Percentiles rank a stretch among this genome's conserved stretches.
phyloP scores from a whole-genome alignment of 2,888 invertebrate genomes.

The Drosophila monieri region DNA sequence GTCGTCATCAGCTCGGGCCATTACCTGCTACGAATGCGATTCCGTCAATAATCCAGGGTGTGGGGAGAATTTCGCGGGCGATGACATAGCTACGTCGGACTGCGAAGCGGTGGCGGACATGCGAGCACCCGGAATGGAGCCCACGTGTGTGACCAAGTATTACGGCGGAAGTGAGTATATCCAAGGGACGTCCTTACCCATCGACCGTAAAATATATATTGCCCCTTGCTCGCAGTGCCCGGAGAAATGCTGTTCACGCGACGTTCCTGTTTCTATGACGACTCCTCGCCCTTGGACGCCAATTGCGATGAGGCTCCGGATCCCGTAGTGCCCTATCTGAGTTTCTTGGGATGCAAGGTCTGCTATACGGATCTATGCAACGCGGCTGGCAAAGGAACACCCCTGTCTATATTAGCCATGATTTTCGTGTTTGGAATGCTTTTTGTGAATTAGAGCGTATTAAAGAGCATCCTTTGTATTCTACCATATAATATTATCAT shows the following conservation, averaged over 20 bases:
- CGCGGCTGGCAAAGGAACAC: constrained; percentile 6
- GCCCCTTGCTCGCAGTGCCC: constrained; percentile 22
- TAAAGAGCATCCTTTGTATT: neutral
- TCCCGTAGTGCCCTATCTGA: constrained; percentile 60
- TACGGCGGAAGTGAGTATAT: constrained; percentile 71
- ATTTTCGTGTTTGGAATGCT: constrained; percentile 6
- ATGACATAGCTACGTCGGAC: constrained; percentile 72
- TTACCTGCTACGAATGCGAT: constrained; percentile 82
- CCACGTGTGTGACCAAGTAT: constrained; percentile 79
- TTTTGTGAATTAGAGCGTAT: neutral
- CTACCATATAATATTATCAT: neutral
- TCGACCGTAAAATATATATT: neutral
- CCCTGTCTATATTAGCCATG: neutral
- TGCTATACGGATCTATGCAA: constrained; percentile 74
- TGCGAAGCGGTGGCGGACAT: constrained; percentile 74
- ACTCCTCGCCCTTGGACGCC: constrained; percentile 45
- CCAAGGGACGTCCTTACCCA: neutral
- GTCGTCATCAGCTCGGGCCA: constrained; percentile 70
- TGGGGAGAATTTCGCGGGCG: constrained; percentile 62
- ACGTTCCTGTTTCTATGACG: constrained; percentile 71
- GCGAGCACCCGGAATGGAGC: constrained; percentile 62
- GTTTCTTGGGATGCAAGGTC: constrained; percentile 60
- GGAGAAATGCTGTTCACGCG: constrained; percentile 66
- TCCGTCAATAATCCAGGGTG: constrained; percentile 76
- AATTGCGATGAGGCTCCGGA: constrained; percentile 68